Conservation (phyloP, 2,797 vertebrate species). For the Esox masquinongy region DNA sequence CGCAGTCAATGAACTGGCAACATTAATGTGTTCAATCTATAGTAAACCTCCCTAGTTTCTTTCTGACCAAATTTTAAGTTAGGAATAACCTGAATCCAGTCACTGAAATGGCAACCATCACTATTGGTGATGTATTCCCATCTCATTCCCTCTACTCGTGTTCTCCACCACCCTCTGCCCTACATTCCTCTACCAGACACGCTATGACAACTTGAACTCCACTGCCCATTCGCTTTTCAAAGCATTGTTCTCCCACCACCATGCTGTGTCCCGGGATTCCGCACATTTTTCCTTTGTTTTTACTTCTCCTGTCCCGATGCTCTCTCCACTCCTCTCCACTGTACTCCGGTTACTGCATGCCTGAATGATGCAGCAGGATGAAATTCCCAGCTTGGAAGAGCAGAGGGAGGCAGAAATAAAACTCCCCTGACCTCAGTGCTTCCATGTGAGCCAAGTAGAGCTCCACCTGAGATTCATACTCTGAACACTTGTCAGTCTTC, state of each 20-base stretch:
- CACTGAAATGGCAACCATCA: too few species aligned
- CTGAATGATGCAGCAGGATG: slow-evolving; percentile 47
- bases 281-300: slow-evolving; percentile 49
- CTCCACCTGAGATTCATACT: background rate
- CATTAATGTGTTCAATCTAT: too few species aligned
- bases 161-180: background rate
- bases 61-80: too few species aligned
- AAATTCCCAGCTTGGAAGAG: slow-evolving; percentile 48
- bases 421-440: background rate
- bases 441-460: background rate
- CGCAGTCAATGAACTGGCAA: background rate
- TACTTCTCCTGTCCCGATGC: slow-evolving; percentile 13
- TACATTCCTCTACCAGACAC: background rate
- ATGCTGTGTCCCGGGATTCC: slow-evolving; percentile 41
- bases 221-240: background rate
- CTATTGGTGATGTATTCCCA: too few species aligned
- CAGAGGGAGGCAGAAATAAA: slow-evolving; percentile 37
- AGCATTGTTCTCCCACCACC: slow-evolving; percentile 22
- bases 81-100: too few species aligned
- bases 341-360: slow-evolving; percentile 48
- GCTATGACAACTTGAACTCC: slow-evolving; percentile 25
- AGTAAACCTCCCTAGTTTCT: too few species aligned
- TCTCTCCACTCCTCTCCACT: slow-evolving; percentile 42
- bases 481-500: background rate
- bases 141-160: background rate